Evolutionary conservation across 2,888 invertebrate genomes (phyloP).

Genomic region (Lithodes maja): DNA sequence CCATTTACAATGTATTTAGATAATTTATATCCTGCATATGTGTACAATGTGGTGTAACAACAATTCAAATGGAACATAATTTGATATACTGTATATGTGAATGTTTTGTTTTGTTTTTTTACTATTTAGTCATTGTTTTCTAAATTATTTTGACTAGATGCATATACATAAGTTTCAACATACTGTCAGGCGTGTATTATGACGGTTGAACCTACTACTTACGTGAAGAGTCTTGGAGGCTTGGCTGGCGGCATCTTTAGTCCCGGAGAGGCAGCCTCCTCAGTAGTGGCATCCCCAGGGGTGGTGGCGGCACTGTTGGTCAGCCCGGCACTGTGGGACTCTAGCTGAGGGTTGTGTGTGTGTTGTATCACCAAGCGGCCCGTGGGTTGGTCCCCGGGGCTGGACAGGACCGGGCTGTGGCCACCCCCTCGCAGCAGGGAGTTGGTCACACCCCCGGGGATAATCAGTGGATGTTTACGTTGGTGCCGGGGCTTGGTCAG

Average conservation of each 20-base stretch:
- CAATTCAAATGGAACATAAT: no score
- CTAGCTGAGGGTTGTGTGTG: conserved; percentile 67
- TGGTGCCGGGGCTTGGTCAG: conserved; percentile 83
- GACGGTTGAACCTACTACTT: conserved; percentile 31
- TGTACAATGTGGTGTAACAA: no score
- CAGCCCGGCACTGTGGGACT: conserved; percentile 49
- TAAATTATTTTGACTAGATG: no score
- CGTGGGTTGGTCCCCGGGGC: conserved; percentile 46
- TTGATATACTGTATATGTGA: no score
- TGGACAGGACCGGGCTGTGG: conserved; percentile 36
- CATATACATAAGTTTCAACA: no score
- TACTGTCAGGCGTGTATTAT: no score
- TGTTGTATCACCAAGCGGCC: conserved; percentile 67
- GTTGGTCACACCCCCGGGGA: conserved; percentile 77
- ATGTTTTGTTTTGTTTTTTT: no score
- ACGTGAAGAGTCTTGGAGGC: conserved; percentile 70
- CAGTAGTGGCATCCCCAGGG: conserved; percentile 29
- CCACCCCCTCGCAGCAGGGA: conserved; percentile 62
- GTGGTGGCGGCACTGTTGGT: conserved; percentile 6
- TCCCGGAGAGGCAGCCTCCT: conserved; percentile 26
- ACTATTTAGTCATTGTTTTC: no score
- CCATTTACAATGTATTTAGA: no score
- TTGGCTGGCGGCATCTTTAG: conserved; percentile 70
- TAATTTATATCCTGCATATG: no score
- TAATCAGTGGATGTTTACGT: conserved; percentile 87